Base-by-base conservation (phyloP, 2,113 vertebrate genomes). In the Nansenia antarctica region DNA sequence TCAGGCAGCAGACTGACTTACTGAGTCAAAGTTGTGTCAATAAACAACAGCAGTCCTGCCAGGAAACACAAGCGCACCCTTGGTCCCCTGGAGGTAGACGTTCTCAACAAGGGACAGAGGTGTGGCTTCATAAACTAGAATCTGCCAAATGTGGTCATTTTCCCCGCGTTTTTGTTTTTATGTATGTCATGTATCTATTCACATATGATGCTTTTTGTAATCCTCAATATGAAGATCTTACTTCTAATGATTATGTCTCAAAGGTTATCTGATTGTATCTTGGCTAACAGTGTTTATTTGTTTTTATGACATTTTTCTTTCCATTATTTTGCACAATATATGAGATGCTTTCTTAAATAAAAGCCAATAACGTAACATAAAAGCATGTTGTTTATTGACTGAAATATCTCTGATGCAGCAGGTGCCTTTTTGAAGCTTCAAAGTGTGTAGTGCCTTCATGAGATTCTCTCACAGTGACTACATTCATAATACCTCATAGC, bases 271-370 rank as follows among this genome's bases (percentile, higher is more conserved):
- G 12, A 55, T 59, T 34, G 20, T 60, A 22, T 24, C 14, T 12
- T 26, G 22, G 3, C n/a, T 14, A 35, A 34, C 32, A 22, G 20
- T 22, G 27, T 34, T 8, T 0, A 8, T 31, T 30, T 34, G 30
- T 59, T n/a, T 59, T n/a, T 22, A 6, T 24, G 2, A 35, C 58
- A 24, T 22, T 20, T 31, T n/a, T 37, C 15, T 49, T n/a, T n/a
- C n/a, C n/a, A 22, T 34, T 14, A 20, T 9, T 60, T 35, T 60
- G n/a, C n/a, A 60, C 58, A 24, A 31, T 59, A 31, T 60, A n/a
- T 60, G 9, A 58, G n/a, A 60, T 34, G 58, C 5, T 60, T 60
- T 60, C 58, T 60, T 22, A 12, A 60, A 60, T 60, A 24, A 35
- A 60, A 22, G 49, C 22, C 8, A 60, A 34, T 22, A 58, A 30